Evolutionary conservation across 2,888 invertebrate species (phyloP).

Genomic region (Argyresthia albistria): DNA sequence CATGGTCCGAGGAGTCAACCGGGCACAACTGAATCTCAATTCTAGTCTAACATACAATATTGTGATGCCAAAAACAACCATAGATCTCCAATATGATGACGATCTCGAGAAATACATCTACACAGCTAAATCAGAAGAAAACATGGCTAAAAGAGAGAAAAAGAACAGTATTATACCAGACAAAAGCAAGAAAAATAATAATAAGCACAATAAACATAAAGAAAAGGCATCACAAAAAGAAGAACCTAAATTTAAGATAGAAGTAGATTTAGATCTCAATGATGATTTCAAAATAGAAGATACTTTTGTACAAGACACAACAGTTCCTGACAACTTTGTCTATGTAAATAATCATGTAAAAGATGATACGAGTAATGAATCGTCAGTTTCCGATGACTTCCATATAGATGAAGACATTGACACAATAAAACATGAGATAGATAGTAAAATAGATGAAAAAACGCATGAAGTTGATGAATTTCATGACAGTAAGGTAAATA

Average conservation of each 20-base stretch:
- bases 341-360: not conserved
- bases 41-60: not conserved
- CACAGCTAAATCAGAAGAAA: not conserved
- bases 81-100: slow-evolving; percentile 1
- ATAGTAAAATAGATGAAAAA: not conserved
- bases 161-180: not conserved
- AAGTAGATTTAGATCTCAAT: not conserved
- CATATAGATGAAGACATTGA: not conserved
- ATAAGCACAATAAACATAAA: not conserved
- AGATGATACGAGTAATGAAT: not conserved
- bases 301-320: not conserved
- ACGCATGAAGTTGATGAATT: not conserved
- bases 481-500: not conserved
- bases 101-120: not conserved
- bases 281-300: not conserved
- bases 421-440: not conserved
- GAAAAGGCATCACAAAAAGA: not conserved
- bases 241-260: not conserved
- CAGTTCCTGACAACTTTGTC: not conserved
- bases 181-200: not conserved
- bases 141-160: not conserved
- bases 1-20: not conserved
- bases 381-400: no score
- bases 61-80: not conserved
- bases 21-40: not conserved